Evolutionary conservation across 2,888 invertebrate genomes (phyloP), one percentile per base, ranked within the genome.

Genomic region (Leistus spinibarbis): DNA sequence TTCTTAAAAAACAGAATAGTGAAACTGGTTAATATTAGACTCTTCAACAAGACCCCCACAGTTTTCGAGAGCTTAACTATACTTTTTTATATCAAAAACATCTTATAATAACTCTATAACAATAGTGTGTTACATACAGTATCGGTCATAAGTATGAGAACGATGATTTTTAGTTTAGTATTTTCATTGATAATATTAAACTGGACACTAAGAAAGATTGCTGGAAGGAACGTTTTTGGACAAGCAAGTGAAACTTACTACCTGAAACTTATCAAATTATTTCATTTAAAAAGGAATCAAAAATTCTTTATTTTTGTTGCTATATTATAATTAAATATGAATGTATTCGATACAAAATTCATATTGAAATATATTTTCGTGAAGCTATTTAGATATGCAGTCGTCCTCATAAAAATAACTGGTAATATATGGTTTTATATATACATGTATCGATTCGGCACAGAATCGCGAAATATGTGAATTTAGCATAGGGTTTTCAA

Each of bases 21-120:
- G 73, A 73, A 73, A 73, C 73, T 73, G 73, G 73, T 60, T 66
- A 73, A 67, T 73, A 73, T 73, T 73, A 73, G 73, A 67, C 73
- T 73, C 66, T 67, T 67, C 53, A 73, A 73, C 73, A 73, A 73
- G 54, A 73, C 73, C 73, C 53, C 73, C 60, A 67, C 53, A 24
- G 27, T 60, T 73, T 73, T 67, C 67, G 67, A 67, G 67, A 67
- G 73, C 66, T 67, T 73, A 60, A 20, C 13, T 40, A 40, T 40
- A 40, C 40, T 40, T 72, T 73, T 72, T 73, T 72, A 65, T 73
- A 73, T 73, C 73, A 73, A 73, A 73, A 73, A 73, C 73, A 73
- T 67, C 67, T 73, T 73, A 73, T 73, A 71, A 71, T 71, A 73
- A 73, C 73, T 73, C 73, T 73, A 67, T 73, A 73, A 73, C 73